Evolutionary conservation across 1,140 invertebrate species (phyloP).

Genomic region (Lamellibrachia luymesi): DNA sequence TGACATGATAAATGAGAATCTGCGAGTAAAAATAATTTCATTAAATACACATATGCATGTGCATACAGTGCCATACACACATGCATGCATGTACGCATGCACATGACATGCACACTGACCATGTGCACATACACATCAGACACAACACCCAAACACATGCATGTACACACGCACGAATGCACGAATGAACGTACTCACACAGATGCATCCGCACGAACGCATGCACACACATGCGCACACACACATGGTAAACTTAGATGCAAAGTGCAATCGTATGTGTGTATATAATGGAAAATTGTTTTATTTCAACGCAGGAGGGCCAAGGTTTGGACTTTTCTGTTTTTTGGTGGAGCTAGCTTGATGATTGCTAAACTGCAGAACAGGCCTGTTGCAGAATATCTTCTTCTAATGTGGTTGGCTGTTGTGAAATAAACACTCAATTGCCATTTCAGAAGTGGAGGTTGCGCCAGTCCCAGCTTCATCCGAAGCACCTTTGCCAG

Average conservation of each 20-base stretch:
- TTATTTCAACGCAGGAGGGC: neutral
- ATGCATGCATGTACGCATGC: no score
- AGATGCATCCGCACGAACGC: neutral
- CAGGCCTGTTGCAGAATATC: neutral
- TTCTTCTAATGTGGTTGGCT: neutral
- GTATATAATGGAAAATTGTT: neutral
- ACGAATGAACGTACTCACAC: neutral
- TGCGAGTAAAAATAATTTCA: no score
- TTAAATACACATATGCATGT: no score
- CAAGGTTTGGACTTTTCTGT: neutral
- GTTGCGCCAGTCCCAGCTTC: neutral
- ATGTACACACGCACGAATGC: no score
- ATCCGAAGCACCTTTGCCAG: neutral
- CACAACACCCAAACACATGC: no score
- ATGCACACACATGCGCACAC: neutral
- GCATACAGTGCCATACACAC: no score
- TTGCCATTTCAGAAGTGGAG: neutral
- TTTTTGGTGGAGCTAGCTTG: neutral
- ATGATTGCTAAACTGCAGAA: neutral
- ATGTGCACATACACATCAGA: no score
- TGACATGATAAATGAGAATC: no score
- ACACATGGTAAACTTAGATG: neutral
- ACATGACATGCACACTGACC: no score
- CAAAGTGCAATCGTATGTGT: no score
- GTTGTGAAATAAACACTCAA: neutral